Evolutionary conservation across 2,113 vertebrate species (phyloP), one percentile per base, ranked within the genome.

Genomic region (Raja brachyura): DNA sequence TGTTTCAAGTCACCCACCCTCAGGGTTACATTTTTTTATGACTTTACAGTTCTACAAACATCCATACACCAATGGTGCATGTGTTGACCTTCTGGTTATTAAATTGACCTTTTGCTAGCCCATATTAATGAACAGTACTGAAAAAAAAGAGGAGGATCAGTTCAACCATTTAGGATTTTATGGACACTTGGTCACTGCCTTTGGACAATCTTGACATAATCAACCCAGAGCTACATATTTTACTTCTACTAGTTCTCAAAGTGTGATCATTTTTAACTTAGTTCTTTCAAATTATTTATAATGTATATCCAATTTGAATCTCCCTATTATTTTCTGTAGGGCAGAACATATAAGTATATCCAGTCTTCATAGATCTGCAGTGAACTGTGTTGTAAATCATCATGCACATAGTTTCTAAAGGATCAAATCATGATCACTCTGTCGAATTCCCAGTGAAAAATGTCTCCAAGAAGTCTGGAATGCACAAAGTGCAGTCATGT

Each of bases 141-240:
- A 94, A 90, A 93, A 94, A 94, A 94, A 93, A 93, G 81, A 94
- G 33, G 16, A 93, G 94, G 96, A 63, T 93, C 94, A 95, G 88
- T 83, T 93, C 86, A 94, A 93, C 93, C 75, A 61, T 33, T 93
- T 13, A 22, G 93, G 93, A 94, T 95, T 96, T 96, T 95, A 96
- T 93, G 95, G 94, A 94, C 94, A 94, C 94, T 90, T 93, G 93
- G 95, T 95, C 94, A 95, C 94, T 94, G 95, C 94, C 96, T 95
- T 95, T 95, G 96, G 97, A 97, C 96, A 97, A 96, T 96, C 97
- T 96, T 95, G 96, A 94, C 93, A 94, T 95, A 97, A 97, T 96
- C 97, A 96, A 94, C 93, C 95, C 95, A 94, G 94, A 68, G 93
- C 93, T 83, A 95, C 95, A 96, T 95, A 93, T 94, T 95, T 96